A percentile compares a stretch with the other conserved stretches of the same genome.
Conservation (phyloP, 2,113 vertebrate genomes). For the Heterotis niloticus region DNA sequence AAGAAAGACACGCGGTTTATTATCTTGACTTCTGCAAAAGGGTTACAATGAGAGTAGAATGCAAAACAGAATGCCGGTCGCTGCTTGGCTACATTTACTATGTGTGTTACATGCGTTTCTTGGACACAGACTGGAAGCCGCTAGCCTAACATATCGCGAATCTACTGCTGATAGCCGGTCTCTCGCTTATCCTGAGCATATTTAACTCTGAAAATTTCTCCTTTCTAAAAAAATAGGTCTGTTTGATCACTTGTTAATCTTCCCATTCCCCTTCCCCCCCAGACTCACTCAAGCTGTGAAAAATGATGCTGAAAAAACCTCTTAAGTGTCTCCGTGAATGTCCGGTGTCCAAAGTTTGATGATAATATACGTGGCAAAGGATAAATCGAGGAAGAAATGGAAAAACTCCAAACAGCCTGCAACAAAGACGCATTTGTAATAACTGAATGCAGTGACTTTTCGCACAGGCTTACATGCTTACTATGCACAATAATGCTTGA, state of each 20-base stretch:
- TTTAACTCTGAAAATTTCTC: background rate
- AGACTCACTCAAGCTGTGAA: too few species aligned
- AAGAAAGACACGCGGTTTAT: background rate
- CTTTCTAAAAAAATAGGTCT: slow-evolving; percentile 11
- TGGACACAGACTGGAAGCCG: background rate
- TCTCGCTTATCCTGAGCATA: background rate
- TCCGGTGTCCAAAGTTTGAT: background rate
- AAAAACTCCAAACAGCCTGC: slow-evolving; percentile 5
- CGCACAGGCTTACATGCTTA: slow-evolving; percentile 11
- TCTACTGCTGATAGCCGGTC: background rate
- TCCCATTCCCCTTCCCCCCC: too few species aligned
- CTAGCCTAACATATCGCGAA: background rate
- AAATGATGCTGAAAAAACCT: background rate
- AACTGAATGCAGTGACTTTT: background rate
- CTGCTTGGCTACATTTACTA: background rate
- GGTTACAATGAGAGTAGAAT: background rate
- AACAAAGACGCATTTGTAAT: background rate
- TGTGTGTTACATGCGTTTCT: background rate
- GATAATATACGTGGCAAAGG: background rate
- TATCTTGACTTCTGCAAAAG: background rate
- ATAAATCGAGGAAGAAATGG: background rate
- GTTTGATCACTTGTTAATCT: background rate
- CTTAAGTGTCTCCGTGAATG: background rate
- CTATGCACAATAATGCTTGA: background rate
- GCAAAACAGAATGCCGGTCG: background rate